Evolutionary conservation across 2,797 vertebrate species (phyloP).

Genomic region (Sciaenops ocellatus): DNA sequence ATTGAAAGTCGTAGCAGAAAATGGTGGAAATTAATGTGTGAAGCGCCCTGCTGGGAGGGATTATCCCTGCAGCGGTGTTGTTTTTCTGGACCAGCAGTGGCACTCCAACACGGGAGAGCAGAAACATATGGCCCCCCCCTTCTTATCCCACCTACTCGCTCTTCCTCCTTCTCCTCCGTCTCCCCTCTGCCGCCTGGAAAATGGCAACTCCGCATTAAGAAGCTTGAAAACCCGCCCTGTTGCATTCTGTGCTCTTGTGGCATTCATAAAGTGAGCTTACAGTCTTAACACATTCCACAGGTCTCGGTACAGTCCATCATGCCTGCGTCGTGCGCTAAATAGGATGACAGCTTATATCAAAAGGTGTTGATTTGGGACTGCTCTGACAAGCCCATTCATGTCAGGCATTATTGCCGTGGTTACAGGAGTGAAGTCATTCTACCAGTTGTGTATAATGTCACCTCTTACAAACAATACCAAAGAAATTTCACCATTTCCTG

Average conservation of each 20-base stretch:
- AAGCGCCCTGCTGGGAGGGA: constrained; percentile 70
- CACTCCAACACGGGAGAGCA: constrained; percentile 66
- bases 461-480: constrained; percentile 30
- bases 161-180: constrained; percentile 36
- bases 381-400: constrained; percentile 44
- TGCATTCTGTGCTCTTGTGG: constrained; percentile 46
- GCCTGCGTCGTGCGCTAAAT: constrained; percentile 30
- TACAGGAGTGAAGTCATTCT: constrained; percentile 46
- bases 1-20: constrained; percentile 74
- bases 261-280: constrained; percentile 44
- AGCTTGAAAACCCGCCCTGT: constrained; percentile 30
- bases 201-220: constrained; percentile 35
- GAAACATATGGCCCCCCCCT: constrained; percentile 69
- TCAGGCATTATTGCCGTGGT: constrained; percentile 42
- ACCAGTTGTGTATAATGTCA: constrained; percentile 23
- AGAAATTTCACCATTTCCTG: constrained; percentile 30
- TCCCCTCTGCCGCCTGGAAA: constrained; percentile 39
- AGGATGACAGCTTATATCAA: constrained; percentile 34
- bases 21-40: constrained; percentile 69
- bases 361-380: constrained; percentile 39
- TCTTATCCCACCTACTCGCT: constrained; percentile 65
- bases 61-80: constrained; percentile 73
- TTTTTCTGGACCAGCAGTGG: constrained; percentile 71
- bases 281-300: constrained; percentile 57
- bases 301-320: constrained; percentile 42